Evolutionary conservation across 35 echinoderm and acorn worm species (phyloP).

Genomic region (Antedon bifida): DNA sequence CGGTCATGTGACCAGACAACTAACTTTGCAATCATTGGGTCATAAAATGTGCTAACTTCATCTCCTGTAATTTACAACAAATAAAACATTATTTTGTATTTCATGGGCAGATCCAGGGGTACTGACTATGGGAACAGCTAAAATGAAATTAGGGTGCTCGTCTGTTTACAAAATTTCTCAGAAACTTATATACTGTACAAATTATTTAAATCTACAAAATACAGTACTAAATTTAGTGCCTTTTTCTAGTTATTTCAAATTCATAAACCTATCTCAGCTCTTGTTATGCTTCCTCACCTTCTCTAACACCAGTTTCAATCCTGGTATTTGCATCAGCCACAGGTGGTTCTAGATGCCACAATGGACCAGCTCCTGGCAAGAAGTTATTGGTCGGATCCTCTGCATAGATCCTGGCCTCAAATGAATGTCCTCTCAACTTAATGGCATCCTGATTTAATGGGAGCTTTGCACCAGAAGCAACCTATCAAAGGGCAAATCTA

Average conservation of each 20-base stretch:
- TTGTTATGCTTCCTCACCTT: slow-evolving; percentile 18
- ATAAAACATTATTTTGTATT: neutral
- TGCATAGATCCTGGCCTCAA: slow-evolving; percentile 90
- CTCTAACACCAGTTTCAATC: slow-evolving; percentile 84
- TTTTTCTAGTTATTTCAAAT: too few relatives aligned
- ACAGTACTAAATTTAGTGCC: too few relatives aligned
- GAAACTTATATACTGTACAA: too few relatives aligned
- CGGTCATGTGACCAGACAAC: slow-evolving; percentile 86
- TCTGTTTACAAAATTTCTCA: too few relatives aligned
- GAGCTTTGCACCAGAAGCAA: slow-evolving; percentile 49
- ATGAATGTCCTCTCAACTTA: slow-evolving; percentile 51
- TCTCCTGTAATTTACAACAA: slow-evolving; percentile 47
- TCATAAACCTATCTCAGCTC: too few relatives aligned
- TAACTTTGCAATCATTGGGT: slow-evolving; percentile 97
- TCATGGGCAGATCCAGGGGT: too few relatives aligned
- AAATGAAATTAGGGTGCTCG: too few relatives aligned
- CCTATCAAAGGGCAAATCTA: slow-evolving; percentile 26
- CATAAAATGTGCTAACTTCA: slow-evolving; percentile 91
- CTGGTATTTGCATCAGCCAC: slow-evolving; percentile 23
- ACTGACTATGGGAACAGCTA: too few relatives aligned
- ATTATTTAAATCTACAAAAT: too few relatives aligned
- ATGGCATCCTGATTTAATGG: slow-evolving; percentile 53
- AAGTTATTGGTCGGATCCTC: slow-evolving; percentile 90
- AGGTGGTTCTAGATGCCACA: slow-evolving; percentile 51
- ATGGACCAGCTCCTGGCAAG: slow-evolving; percentile 76